A percentile compares a stretch with the other conserved stretches of the same genome.
These are phyloP conservation scores for Pseudorectes ferrugineus DNA, from an alignment of 2,113 vertebrate species.

Conservation along the genomic window DNA sequence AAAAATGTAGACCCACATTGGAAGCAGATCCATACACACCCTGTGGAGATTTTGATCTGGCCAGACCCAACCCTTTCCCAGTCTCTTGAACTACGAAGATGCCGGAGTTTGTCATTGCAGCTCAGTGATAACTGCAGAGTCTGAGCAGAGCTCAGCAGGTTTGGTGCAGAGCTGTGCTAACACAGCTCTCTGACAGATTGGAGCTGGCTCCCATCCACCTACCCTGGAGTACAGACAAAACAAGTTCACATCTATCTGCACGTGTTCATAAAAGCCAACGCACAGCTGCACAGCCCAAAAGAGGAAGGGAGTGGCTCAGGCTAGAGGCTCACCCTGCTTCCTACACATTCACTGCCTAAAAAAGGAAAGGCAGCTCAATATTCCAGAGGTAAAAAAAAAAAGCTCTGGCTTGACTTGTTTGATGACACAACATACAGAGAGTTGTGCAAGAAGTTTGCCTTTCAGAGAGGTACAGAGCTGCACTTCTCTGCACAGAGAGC, in stretches of 20 bases:
- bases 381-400: neutral
- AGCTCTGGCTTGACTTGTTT: neutral
- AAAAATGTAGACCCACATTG: neutral
- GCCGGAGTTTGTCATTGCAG: neutral
- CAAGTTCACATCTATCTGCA: constrained; percentile 50
- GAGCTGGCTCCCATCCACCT: constrained; percentile 35
- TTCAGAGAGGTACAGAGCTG: neutral
- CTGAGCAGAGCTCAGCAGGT: constrained; percentile 14
- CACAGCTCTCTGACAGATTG: constrained; percentile 13
- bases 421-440: neutral
- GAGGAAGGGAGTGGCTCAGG: constrained; percentile 34
- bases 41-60: neutral
- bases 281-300: constrained; percentile 36
- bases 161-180: neutral
- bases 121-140: neutral
- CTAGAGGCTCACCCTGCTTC: neutral
- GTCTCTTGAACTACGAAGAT: neutral
- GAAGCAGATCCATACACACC: neutral
- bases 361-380: constrained; percentile 20
- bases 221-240: constrained; percentile 51
- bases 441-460: neutral
- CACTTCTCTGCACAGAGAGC: neutral
- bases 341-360: constrained; percentile 7
- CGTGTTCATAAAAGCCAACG: constrained; percentile 19
- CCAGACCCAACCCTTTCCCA: neutral